Evolutionary conservation across 2,797 vertebrate species (phyloP), one percentile per base, ranked within the genome.

Genomic region (Erpetoichthys calabaricus): DNA sequence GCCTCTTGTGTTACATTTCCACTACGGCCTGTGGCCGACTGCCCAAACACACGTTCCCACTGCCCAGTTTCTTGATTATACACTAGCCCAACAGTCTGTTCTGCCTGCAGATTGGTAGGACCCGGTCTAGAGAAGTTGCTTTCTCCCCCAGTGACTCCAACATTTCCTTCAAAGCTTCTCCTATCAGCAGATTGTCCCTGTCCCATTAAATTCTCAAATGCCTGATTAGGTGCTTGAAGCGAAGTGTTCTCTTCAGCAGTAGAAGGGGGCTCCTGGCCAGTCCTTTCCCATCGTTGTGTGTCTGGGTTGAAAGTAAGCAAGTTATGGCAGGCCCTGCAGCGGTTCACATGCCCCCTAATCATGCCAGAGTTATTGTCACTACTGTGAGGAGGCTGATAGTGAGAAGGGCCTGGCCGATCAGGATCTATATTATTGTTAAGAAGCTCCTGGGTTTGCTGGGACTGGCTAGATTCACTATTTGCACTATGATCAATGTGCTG

Each of bases 11-110:
- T 72, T 77, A 90, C 83, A 80, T 92, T 92, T 66, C 84, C 78
- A 59, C 89, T 63, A 67, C 89, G 86, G 68, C 83, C 82, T 59
- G 86, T 70, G 45, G 87, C 76, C 7, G 88, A 82, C 77, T 97
- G 95, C 67, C 91, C 89, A 75, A 94, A 98, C 73, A 94, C 87
- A 67, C 91, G 75, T 79, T 94, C 91, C 92, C 94, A 97, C 76
- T 96, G 91, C 42, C 91, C 92, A 1, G 91, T 95, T 74, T 98
- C 94, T 76, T 97, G 94, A 85, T 95, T 97, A 85, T 96, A 99
- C 63, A 94, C 90, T 83, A 97, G 75, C 60, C 91, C 91, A 75
- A 97, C 86, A 6, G 93, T 89, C 79, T 95, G 92, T 76, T 97
- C 91, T 53, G 83, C 85, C 54, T 86, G 76, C 45, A 84, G 84